These are phyloP conservation scores for human (Homo sapiens) DNA, from an alignment of 2,113 vertebrate genomes.

Conservation along the genomic window DNA sequence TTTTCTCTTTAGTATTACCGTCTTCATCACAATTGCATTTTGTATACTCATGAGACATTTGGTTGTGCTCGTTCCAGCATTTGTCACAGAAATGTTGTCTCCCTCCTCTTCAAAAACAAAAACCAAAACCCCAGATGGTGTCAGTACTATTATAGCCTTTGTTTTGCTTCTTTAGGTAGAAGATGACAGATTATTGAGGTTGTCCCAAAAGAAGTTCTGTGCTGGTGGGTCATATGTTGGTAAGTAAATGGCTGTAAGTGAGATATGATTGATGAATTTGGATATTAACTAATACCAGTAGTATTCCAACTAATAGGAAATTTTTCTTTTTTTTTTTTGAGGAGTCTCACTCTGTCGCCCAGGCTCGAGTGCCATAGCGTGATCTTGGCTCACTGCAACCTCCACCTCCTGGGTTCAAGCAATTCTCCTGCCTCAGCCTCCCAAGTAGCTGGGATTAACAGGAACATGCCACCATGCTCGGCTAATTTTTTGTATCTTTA, in stretches of 20 bases:
- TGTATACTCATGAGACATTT: neutral
- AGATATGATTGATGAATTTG: constrained; percentile 26
- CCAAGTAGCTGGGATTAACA: too few relatives aligned
- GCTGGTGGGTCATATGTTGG: constrained; percentile 95
- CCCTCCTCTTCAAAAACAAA: neutral
- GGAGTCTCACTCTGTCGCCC: too few relatives aligned
- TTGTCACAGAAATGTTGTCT: neutral
- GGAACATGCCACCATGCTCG: neutral
- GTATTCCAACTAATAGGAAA: constrained; percentile 27
- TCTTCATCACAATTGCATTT: neutral
- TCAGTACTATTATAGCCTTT: constrained; percentile 48
- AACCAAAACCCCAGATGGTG: neutral
- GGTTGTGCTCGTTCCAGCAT: neutral
- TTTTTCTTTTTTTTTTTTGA: neutral
- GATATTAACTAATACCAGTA: neutral
- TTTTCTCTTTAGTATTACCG: neutral
- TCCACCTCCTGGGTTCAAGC: too few relatives aligned
- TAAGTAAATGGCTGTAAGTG: constrained; percentile 80
- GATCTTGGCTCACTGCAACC: neutral
- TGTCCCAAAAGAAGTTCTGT: constrained; percentile 98
- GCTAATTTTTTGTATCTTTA: neutral
- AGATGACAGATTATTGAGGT: constrained; percentile 91
- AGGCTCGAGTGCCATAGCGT: neutral
- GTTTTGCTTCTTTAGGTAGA: constrained; percentile 88
- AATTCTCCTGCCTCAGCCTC: neutral